These are phyloP conservation scores for Himalopsyche anomala DNA, from an alignment of 2,888 invertebrate genomes.

Conservation along the genomic window DNA sequence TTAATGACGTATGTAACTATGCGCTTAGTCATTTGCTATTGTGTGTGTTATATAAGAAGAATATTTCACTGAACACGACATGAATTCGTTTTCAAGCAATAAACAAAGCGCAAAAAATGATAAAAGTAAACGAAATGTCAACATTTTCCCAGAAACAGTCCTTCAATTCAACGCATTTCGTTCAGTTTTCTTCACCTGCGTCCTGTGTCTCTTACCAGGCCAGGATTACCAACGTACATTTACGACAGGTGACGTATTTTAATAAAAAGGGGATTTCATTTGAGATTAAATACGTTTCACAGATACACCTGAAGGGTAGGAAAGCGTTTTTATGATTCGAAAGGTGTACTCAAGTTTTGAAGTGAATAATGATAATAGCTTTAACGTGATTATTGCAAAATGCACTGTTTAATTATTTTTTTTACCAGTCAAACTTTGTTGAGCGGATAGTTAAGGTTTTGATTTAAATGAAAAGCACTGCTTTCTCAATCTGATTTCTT, in stretches of 20 bases:
- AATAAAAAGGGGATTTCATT: constrained; percentile 58
- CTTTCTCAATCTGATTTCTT: too few relatives aligned
- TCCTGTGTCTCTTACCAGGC: constrained; percentile 24
- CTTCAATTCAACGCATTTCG: constrained; percentile 35
- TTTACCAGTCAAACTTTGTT: too few relatives aligned
- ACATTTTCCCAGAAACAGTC: constrained; percentile 18
- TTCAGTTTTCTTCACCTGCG: constrained; percentile 4
- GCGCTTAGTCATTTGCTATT: background rate
- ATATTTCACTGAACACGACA: background rate
- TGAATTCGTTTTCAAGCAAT: constrained; percentile 2
- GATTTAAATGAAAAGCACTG: too few relatives aligned
- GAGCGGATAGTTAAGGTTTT: too few relatives aligned
- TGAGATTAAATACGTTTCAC: constrained; percentile 54
- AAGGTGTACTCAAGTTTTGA: constrained; percentile 1
- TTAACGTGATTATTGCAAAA: too few relatives aligned
- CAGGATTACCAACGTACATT: constrained; percentile 49
- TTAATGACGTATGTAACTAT: background rate
- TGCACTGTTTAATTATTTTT: too few relatives aligned
- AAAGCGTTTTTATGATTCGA: constrained; percentile 23
- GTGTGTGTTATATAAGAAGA: background rate
- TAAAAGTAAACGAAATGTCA: constrained; percentile 38
- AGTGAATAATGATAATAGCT: too few relatives aligned
- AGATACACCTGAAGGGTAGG: constrained; percentile 19
- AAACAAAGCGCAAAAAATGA: constrained; percentile 39
- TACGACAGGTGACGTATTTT: constrained; percentile 58